Conservation (phyloP, 92 coral and sea anemone species). For the Paramuricea clavata region DNA sequence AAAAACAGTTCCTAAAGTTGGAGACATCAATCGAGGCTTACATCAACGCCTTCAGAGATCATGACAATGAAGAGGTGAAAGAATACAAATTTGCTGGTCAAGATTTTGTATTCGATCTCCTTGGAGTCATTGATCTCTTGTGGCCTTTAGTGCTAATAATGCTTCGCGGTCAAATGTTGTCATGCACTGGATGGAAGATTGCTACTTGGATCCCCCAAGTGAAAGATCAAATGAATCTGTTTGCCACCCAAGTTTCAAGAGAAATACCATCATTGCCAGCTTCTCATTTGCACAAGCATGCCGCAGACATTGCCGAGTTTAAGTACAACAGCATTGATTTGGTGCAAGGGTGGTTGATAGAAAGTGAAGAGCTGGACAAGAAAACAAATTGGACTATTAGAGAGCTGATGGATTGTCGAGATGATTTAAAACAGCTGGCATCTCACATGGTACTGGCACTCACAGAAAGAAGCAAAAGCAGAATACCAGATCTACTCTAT, state of each 20-base stretch:
- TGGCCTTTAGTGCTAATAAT: conserved; percentile 35
- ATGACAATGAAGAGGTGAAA: conserved; percentile 19
- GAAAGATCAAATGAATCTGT: background rate
- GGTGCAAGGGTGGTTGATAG: conserved; percentile 38
- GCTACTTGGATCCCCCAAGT: conserved; percentile 24
- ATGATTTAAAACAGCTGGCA: conserved; percentile 18
- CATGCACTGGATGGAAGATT: conserved; percentile 45
- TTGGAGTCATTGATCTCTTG: conserved; percentile 31
- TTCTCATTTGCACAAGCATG: conserved; percentile 30
- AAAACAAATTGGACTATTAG: conserved; percentile 12
- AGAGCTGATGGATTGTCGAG: background rate
- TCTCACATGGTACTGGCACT: background rate
- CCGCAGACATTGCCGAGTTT: background rate
- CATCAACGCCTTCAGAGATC: conserved; percentile 26
- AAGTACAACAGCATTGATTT: conserved; percentile 9
- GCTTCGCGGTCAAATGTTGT: conserved; percentile 24
- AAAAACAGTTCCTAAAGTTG: conserved; percentile 26
- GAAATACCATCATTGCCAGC: conserved; percentile 10
- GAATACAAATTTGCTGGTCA: conserved; percentile 39
- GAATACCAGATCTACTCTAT: conserved; percentile 16
- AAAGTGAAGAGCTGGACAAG: conserved; percentile 1
- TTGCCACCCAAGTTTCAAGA: too few species aligned
- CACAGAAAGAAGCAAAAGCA: background rate
- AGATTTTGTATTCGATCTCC: conserved; percentile 34
- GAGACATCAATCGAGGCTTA: conserved; percentile 24